Evolutionary conservation across 1,140 invertebrate genomes (phyloP).

Genomic region (Samia ricini): DNA sequence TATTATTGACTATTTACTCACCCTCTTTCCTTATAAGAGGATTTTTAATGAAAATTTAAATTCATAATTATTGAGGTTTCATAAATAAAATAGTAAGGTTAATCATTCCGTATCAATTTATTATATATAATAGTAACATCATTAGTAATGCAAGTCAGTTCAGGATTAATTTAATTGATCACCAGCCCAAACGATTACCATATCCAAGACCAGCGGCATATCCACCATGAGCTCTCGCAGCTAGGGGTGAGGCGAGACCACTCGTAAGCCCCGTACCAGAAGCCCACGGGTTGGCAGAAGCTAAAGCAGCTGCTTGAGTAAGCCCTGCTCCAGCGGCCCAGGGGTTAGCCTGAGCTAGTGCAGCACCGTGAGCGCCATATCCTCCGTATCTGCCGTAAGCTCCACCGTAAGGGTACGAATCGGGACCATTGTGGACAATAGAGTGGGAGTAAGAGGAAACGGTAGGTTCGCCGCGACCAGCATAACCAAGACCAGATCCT

Average conservation of each 20-base stretch:
- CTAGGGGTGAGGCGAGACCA: background rate
- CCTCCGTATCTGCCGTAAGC: slow-evolving; percentile 24
- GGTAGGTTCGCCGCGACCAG: slow-evolving; percentile 10
- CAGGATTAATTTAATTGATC: background rate
- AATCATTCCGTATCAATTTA: background rate
- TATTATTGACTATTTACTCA: too few relatives aligned
- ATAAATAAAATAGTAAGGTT: background rate
- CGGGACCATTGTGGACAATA: slow-evolving; percentile 36
- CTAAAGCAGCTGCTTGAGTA: slow-evolving; percentile 1
- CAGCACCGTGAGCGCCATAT: slow-evolving; percentile 13
- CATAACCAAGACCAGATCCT: background rate
- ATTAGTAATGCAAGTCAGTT: background rate
- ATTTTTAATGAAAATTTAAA: too few relatives aligned
- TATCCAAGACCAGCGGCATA: background rate
- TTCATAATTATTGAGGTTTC: too few relatives aligned
- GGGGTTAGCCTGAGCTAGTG: background rate
- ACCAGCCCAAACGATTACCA: background rate
- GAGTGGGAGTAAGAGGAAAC: slow-evolving; percentile 15
- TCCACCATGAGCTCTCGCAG: background rate
- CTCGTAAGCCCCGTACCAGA: background rate
- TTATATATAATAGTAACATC: background rate
- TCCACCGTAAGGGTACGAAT: slow-evolving; percentile 16
- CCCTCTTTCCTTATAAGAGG: too few relatives aligned
- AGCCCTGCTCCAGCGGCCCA: slow-evolving; percentile 12
- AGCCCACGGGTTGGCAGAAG: background rate